Evolutionary conservation across 1,140 invertebrate species (phyloP).

Genomic region (Drosophila repletoides): DNA sequence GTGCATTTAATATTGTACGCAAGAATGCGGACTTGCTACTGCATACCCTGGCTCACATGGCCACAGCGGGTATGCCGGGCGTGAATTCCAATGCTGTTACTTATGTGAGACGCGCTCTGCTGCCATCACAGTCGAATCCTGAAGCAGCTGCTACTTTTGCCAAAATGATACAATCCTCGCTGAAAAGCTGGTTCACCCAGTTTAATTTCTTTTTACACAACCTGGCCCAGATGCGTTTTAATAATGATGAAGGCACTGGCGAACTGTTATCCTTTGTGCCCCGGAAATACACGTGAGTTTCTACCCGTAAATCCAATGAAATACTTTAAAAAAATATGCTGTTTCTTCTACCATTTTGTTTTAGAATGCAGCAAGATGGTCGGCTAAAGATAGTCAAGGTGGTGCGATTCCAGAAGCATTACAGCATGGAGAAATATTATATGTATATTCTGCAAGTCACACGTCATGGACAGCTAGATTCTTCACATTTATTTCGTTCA

Average conservation of each 20-base stretch:
- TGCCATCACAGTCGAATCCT: slow-evolving; percentile 94
- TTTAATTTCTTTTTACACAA: slow-evolving; percentile 99
- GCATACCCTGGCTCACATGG: slow-evolving; percentile 97
- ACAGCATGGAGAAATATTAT: slow-evolving; percentile 99
- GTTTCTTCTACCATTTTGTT: slow-evolving; percentile 36
- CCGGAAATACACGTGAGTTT: slow-evolving; percentile 93
- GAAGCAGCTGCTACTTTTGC: slow-evolving; percentile 97
- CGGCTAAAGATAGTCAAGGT: slow-evolving; percentile 93
- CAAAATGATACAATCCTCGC: slow-evolving; percentile 93
- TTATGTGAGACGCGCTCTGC: slow-evolving; percentile 95
- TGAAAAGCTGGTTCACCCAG: slow-evolving; percentile 95
- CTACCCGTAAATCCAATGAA: background rate
- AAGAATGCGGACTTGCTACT: slow-evolving; percentile 96
- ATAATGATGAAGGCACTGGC: slow-evolving; percentile 91
- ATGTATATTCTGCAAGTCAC: slow-evolving; percentile 96
- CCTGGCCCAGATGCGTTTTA: slow-evolving; percentile 95
- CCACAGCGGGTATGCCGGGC: slow-evolving; percentile 95
- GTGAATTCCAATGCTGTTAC: slow-evolving; percentile 95
- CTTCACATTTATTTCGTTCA: slow-evolving; percentile 93
- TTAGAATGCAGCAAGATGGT: slow-evolving; percentile 94
- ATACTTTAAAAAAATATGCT: background rate
- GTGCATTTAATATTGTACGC: slow-evolving; percentile 98
- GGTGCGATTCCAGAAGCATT: slow-evolving; percentile 95
- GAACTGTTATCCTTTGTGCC: slow-evolving; percentile 96
- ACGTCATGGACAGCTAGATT: slow-evolving; percentile 91